Evolutionary conservation across 2,888 invertebrate genomes (phyloP).

Genomic region (Melanotus villosus): DNA sequence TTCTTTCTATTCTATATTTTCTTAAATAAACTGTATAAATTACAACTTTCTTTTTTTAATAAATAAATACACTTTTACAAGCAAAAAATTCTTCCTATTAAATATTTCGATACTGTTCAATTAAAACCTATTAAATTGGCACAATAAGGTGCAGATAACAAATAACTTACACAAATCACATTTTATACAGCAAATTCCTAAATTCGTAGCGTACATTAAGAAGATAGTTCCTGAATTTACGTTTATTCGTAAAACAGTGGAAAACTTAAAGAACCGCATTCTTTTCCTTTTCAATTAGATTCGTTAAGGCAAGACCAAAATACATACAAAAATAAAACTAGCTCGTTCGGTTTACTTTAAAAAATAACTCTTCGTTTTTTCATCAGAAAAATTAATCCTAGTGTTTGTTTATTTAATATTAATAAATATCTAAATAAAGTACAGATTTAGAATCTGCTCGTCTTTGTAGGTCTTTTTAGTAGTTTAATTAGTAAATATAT

Average conservation of each 20-base stretch:
- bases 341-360: not conserved
- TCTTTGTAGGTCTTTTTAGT: not conserved
- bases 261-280: too few species aligned
- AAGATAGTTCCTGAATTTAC: conserved; percentile 7
- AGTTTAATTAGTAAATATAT: not conserved
- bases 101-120: conserved; percentile 29
- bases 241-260: not conserved
- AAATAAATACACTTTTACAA: conserved; percentile 36
- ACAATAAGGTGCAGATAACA: conserved; percentile 30
- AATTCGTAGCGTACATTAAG: conserved; percentile 27
- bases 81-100: conserved; percentile 27
- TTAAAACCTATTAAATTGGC: conserved; percentile 36
- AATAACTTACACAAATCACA: conserved; percentile 34
- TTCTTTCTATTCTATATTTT: conserved; percentile 37
- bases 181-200: conserved; percentile 30
- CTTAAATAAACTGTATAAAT: conserved; percentile 40
- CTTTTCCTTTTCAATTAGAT: not conserved
- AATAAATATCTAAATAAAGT: not conserved
- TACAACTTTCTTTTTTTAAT: conserved; percentile 36
- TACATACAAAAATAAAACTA: conserved; percentile 24
- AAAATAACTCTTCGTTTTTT: conserved; percentile 1
- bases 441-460: not conserved
- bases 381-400: not conserved
- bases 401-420: too few species aligned
- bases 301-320: conserved; percentile 17